A percentile compares a stretch with the other conserved stretches of the same genome.
phyloP scores from a whole-genome alignment of 2,113 vertebrate genomes.

The Hemicordylus capensis region DNA sequence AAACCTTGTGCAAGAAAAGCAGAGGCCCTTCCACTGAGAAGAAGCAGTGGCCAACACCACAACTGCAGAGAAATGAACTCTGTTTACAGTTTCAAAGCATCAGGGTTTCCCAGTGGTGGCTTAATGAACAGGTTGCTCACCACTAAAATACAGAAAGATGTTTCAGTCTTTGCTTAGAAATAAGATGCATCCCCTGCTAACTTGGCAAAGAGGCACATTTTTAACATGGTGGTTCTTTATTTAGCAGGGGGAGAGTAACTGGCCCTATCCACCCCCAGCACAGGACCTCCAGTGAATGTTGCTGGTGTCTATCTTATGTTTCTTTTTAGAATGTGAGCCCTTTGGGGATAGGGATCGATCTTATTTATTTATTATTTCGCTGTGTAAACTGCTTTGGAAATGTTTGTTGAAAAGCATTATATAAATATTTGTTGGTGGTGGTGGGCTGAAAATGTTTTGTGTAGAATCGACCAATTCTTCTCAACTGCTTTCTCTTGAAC shows the following conservation, averaged over 20 bases:
- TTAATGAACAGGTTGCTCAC: background rate
- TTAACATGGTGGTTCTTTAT: too few relatives aligned
- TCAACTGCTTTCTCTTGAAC: conserved; percentile 50
- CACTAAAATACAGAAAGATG: background rate
- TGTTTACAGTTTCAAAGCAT: background rate
- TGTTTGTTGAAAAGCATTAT: background rate
- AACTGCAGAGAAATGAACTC: background rate
- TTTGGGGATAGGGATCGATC: too few relatives aligned
- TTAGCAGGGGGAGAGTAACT: too few relatives aligned
- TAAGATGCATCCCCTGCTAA: background rate
- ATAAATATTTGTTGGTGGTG: background rate
- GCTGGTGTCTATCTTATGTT: too few relatives aligned
- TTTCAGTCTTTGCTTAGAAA: too few relatives aligned
- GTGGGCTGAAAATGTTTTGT: background rate
- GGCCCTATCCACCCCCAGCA: too few relatives aligned
- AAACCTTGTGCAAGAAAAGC: background rate
- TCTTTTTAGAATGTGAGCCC: too few relatives aligned
- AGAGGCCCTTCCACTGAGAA: too few relatives aligned
- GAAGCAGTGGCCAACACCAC: background rate
- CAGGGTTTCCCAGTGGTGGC: background rate
- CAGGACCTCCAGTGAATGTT: too few relatives aligned
- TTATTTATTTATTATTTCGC: too few relatives aligned
- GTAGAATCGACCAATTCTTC: background rate
- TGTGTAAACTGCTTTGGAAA: background rate
- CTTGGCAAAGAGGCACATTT: too few relatives aligned